Percentiles rank a stretch among this genome's conserved stretches.
Evolutionary conservation across 2,888 invertebrate genomes (phyloP).

Genomic region (Tortricodes alternella): DNA sequence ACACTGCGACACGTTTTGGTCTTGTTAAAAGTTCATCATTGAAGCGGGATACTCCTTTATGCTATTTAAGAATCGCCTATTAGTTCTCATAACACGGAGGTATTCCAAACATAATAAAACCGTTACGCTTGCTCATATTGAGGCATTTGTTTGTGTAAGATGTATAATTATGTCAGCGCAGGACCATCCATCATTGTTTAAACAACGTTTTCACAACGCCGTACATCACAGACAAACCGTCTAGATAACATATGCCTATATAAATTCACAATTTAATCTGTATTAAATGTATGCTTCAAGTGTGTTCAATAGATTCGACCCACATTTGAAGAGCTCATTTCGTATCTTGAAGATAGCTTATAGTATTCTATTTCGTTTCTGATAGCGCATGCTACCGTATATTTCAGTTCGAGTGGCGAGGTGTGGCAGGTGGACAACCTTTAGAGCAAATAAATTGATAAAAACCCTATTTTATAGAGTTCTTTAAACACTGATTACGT

Average conservation of each 20-base stretch:
- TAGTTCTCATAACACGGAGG: slow-evolving; percentile 22
- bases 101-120: slow-evolving; percentile 27
- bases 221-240: slow-evolving; percentile 16
- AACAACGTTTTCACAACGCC: slow-evolving; percentile 32
- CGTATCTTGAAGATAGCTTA: slow-evolving; percentile 47
- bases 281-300: slow-evolving; percentile 53
- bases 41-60: slow-evolving; percentile 10
- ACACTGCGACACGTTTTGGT: background rate
- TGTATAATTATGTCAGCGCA: slow-evolving; percentile 30
- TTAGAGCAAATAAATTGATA: slow-evolving; percentile 25
- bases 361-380: slow-evolving; percentile 38
- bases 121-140: slow-evolving; percentile 26
- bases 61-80: slow-evolving; percentile 3
- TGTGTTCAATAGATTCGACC: slow-evolving; percentile 63
- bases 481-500: slow-evolving; percentile 26
- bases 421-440: slow-evolving; percentile 28
- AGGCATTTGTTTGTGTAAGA: slow-evolving; percentile 33
- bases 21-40: slow-evolving; percentile 5
- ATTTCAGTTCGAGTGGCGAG: slow-evolving; percentile 28
- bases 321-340: slow-evolving; percentile 56
- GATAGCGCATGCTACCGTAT: slow-evolving; percentile 22
- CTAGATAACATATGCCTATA: slow-evolving; percentile 43
- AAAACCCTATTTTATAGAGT: slow-evolving; percentile 27
- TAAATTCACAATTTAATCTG: slow-evolving; percentile 42
- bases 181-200: slow-evolving; percentile 35